A percentile compares a stretch with the other conserved stretches of the same genome.
Conservation (phyloP, 1,140 invertebrate species). For the Maconellicoccus hirsutus region DNA sequence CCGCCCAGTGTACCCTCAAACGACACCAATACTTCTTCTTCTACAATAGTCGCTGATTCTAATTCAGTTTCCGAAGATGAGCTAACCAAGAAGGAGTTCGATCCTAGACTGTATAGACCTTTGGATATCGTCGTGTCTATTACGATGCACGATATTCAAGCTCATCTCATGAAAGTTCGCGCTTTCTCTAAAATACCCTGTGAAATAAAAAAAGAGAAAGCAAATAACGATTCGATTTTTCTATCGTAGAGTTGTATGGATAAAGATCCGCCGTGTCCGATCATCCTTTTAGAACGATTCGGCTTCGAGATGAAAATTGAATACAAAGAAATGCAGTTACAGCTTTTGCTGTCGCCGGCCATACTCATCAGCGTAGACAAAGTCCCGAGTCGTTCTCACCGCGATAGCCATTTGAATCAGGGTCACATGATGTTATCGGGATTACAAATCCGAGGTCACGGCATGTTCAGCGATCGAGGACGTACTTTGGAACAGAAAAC, state of each 20-base stretch:
- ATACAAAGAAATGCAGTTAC: slow-evolving; percentile 80
- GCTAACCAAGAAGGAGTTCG: slow-evolving; percentile 49
- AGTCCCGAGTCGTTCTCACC: slow-evolving; percentile 36
- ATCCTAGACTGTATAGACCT: slow-evolving; percentile 75
- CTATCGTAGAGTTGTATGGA: slow-evolving; percentile 60
- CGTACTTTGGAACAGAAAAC: slow-evolving; percentile 83
- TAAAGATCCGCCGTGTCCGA: slow-evolving; percentile 77
- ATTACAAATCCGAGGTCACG: slow-evolving; percentile 83
- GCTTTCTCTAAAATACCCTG: slow-evolving; percentile 11
- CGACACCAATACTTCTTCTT: slow-evolving; percentile 24
- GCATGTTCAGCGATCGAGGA: slow-evolving; percentile 91
- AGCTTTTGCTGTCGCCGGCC: slow-evolving; percentile 79
- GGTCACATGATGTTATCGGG: slow-evolving; percentile 82
- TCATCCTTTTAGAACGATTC: slow-evolving; percentile 77
- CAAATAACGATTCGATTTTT: neutral
- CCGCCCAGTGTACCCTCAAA: slow-evolving; percentile 29
- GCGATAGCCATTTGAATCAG: slow-evolving; percentile 68
- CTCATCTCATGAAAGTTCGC: slow-evolving; percentile 67
- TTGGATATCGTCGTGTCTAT: slow-evolving; percentile 83
- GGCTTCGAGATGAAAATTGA: slow-evolving; percentile 95
- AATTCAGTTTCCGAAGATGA: slow-evolving; percentile 42
- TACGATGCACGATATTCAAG: slow-evolving; percentile 91
- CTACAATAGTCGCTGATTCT: slow-evolving; percentile 22
- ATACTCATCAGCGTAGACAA: slow-evolving; percentile 67
- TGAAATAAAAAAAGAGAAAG: slow-evolving; percentile 17